Conservation (phyloP, 2,797 vertebrate species). For the Leptodactylus fallax region DNA sequence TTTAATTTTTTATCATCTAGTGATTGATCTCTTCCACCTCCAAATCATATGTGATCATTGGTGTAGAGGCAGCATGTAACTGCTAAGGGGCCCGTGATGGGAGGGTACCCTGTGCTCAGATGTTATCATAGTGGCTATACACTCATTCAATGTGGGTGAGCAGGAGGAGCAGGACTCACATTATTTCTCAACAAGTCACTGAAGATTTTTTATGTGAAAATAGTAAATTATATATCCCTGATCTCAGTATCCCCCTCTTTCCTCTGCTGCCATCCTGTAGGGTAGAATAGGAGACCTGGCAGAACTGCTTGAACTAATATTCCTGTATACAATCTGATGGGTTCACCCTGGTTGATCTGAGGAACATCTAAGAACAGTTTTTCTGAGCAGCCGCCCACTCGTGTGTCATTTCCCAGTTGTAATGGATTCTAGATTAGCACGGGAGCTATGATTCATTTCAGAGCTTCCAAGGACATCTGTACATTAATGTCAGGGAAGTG, state of each 20-base stretch:
- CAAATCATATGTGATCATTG: neutral
- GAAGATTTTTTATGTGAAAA: too few species aligned
- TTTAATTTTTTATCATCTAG: neutral
- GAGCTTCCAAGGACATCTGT: neutral
- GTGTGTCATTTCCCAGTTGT: neutral
- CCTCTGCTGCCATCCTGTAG: neutral
- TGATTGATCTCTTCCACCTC: neutral
- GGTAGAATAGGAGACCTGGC: neutral
- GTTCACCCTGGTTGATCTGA: neutral
- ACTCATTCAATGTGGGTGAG: neutral
- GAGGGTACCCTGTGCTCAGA: neutral
- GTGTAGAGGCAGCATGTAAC: neutral
- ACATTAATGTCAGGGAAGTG: neutral
- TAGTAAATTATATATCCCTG: neutral
- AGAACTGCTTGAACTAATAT: neutral
- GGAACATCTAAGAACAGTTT: neutral
- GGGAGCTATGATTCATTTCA: neutral
- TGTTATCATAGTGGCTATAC: neutral
- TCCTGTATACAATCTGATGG: neutral
- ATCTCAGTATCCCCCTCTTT: neutral
- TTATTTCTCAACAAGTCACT: too few species aligned
- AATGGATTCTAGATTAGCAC: slow-evolving; percentile 5
- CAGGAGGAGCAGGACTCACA: neutral
- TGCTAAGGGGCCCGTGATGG: neutral
- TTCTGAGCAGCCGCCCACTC: neutral